Evolutionary conservation across 2,888 invertebrate species (phyloP).

Genomic region (Platerodrilus igneus): DNA sequence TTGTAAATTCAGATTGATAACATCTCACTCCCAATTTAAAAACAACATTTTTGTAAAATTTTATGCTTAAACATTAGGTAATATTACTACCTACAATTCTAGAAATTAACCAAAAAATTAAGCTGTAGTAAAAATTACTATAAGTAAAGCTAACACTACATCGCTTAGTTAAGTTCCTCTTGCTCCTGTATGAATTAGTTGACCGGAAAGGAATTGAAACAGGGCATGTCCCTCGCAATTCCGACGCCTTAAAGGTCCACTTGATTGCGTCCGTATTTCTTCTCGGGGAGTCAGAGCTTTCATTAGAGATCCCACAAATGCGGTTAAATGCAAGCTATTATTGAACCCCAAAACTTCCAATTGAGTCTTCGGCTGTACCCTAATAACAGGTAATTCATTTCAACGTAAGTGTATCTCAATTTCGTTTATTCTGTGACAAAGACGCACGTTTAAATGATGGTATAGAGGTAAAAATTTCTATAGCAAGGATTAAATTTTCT

Average conservation of each 20-base stretch:
- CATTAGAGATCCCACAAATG: slow-evolving; percentile 42
- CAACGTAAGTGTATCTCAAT: slow-evolving; percentile 21
- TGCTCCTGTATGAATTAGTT: slow-evolving; percentile 39
- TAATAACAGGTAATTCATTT: slow-evolving; percentile 42
- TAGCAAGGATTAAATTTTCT: no score
- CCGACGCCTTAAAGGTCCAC: slow-evolving; percentile 45
- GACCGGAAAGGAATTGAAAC: slow-evolving; percentile 44
- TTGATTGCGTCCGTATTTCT: slow-evolving; percentile 48
- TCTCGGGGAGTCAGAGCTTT: slow-evolving; percentile 42
- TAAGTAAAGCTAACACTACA: no score
- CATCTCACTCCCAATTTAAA: no score
- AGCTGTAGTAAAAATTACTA: no score
- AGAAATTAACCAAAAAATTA: no score
- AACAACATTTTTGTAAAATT: no score
- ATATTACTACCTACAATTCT: no score
- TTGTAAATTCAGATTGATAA: no score
- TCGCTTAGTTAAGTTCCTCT: slow-evolving; percentile 35
- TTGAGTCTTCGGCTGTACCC: slow-evolving; percentile 40
- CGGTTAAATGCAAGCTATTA: slow-evolving; percentile 44
- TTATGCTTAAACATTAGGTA: no score
- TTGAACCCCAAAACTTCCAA: slow-evolving; percentile 43
- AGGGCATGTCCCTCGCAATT: slow-evolving; percentile 44
- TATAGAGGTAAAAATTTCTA: no score
- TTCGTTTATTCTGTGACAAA: slow-evolving; percentile 20
- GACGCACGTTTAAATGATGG: no score